Conservation (phyloP, 2,113 vertebrate species). For the Willisornis vidua region DNA sequence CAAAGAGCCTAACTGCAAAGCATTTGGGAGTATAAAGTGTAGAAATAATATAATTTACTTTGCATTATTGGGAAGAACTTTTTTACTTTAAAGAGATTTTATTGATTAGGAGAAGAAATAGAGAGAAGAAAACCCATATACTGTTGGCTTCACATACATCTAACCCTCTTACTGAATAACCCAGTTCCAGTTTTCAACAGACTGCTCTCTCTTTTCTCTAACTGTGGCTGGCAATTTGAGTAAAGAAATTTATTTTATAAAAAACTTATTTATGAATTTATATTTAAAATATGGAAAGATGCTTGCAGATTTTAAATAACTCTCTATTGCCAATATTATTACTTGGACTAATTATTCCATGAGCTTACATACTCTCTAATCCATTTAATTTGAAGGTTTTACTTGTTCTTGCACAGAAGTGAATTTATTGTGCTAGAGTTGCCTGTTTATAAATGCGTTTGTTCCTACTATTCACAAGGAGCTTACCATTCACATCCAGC, state of each 20-base stretch:
- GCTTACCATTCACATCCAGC: background rate
- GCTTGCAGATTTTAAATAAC: background rate
- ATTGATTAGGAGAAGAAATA: conserved; percentile 18
- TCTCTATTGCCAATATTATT: background rate
- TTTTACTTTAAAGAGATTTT: conserved; percentile 27
- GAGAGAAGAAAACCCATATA: background rate
- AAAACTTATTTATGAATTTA: background rate
- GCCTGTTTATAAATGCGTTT: background rate
- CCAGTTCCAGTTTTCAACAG: background rate
- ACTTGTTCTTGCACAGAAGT: background rate
- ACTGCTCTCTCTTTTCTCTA: background rate
- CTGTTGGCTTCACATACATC: background rate
- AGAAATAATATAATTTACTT: conserved; percentile 49
- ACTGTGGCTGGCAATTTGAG: background rate
- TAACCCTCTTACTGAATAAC: background rate
- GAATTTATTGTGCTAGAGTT: background rate
- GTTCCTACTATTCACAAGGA: background rate
- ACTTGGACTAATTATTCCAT: background rate
- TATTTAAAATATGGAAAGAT: background rate
- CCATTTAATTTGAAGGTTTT: background rate
- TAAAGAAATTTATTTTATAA: background rate
- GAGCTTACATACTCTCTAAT: background rate
- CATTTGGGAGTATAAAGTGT: background rate
- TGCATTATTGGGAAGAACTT: conserved; percentile 26
- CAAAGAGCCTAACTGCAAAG: background rate